Base-by-base conservation (phyloP, 2,888 invertebrate genomes). In the Dryococelus australis region DNA sequence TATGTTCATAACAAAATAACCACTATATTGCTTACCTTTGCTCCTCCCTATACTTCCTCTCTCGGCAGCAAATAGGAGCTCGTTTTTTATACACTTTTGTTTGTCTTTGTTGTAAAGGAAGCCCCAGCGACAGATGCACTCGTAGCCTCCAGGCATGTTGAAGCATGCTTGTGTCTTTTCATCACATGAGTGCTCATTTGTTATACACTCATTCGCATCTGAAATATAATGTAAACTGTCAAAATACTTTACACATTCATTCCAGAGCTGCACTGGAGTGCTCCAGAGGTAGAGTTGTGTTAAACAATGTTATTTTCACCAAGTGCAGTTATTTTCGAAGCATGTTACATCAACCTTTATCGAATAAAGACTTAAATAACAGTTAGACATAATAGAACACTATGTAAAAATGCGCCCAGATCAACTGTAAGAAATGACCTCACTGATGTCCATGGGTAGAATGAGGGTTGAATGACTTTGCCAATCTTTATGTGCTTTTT, bases 151-250 rank as follows among this genome's bases (percentile, higher is more conserved):
- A 0, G 93, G 93, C 85, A 94, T 90, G 92, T 95, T 95, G 86
- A 95, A 90, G 91, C 95, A 95, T 87, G 92, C 92, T 91, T 95
- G 93, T 0, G 92, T 92, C 28, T 90, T 88, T 0, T 89, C 90
- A 84, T 93, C 90, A 27, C 91, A 91, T 90, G 94, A 94, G 88
- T 91, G 91, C 27, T 90, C 91, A 13, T 91, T 90, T 9, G 86
- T 88, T 28, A 89, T 88, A 90, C 95, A 95, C 91, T 95, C 95
- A 90, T 95, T 94, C 65, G 94, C 91, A 91, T 95, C 89, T 89
- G 86, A 4, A 65, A 65, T n/a, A 24, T 13, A 1, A 47, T 47
- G 47, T 13, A 47, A 53, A 65, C 24, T 20, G 10, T 26, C 0
- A 28, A 79, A 43, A 86, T 27, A 27, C 12, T 43, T 43, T 20